A percentile compares a stretch with the other conserved stretches of the same genome.
phyloP scores from a whole-genome alignment of 2,797 vertebrate genomes.

The Mareca penelope region DNA sequence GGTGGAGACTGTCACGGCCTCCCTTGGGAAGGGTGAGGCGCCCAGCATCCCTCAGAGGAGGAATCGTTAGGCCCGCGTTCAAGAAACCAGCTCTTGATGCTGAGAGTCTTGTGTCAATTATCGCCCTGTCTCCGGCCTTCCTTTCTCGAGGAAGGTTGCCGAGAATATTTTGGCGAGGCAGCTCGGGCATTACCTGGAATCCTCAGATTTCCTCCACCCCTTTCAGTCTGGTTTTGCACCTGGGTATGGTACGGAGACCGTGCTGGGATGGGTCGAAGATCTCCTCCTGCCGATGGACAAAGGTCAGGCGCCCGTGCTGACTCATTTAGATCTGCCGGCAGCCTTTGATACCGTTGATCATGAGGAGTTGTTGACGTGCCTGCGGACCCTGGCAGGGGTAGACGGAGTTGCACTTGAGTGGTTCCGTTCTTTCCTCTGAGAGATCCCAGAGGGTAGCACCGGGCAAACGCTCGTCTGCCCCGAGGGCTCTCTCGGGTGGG shows the following conservation, averaged over 20 bases:
- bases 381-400: slow-evolving; percentile 71
- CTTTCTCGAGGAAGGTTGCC: neutral
- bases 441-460: slow-evolving; percentile 29
- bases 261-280: slow-evolving; percentile 53
- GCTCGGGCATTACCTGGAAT: slow-evolving; percentile 68
- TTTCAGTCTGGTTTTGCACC: slow-evolving; percentile 63
- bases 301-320: slow-evolving; percentile 49
- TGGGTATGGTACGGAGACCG: slow-evolving; percentile 58
- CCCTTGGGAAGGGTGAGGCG: neutral
- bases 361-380: slow-evolving; percentile 59
- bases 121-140: slow-evolving; percentile 26
- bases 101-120: neutral
- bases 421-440: slow-evolving; percentile 11
- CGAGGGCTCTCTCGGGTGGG: slow-evolving; percentile 19
- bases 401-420: slow-evolving; percentile 66
- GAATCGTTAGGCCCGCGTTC: slow-evolving; percentile 1
- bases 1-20: slow-evolving; percentile 3
- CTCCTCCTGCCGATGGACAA: slow-evolving; percentile 58
- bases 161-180: slow-evolving; percentile 21
- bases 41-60: slow-evolving; percentile 17
- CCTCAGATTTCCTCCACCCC: slow-evolving; percentile 69
- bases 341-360: slow-evolving; percentile 60
- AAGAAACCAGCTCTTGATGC: slow-evolving; percentile 14
- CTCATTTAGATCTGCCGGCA: slow-evolving; percentile 55
- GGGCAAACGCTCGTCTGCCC: slow-evolving; percentile 34